Base-by-base conservation (phyloP, 2,888 invertebrate species). In the Nasonovia ribisnigri region DNA sequence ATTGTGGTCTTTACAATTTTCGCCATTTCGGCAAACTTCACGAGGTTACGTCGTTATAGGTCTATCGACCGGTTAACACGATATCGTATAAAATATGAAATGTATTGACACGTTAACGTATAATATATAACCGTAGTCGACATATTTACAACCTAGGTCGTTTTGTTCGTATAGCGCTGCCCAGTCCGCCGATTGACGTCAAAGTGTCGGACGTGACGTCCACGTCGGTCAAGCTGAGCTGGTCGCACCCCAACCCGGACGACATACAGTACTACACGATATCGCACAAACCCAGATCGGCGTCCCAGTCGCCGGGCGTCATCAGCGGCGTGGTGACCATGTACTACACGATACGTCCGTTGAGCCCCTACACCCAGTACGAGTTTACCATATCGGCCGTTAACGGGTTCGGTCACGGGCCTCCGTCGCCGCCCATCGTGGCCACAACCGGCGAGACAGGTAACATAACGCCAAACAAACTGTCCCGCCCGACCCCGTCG, bases 391-490 rank as follows among this genome's bases (percentile, higher is more conserved):
- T 99, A 95, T 98, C 98, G 95, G 99, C 99, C 48, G 98, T 98
- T 92, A 99, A 99, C 96, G 98, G 97, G 96, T 98, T 99, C 95
- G 99, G 99, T 87, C 97, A 98, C 94, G 99, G 99, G 77, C 97
- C 97, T 77, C 98, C 98, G 5, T 99, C 99, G 95, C 96, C 97
- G 46, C 98, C 99, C 0, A 98, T 98, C 88, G 97, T 98, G 95
- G 98, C 99, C 95, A 99, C 99, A 95, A 99, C 99, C 48, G 99
- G 98, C 95, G 99, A 99, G 97, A 98, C 99, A 96, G 98, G 99
- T 99, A 97, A 96, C 97, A 67, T 51, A 16, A 42, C 90, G 77
- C 84, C 93, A 43, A 26, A 11, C 36, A 57, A 48, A 20, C 36
- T 77, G 42, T 42, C 36, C 16, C 36, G 67, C 0, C 36, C 1